phyloP scores from a whole-genome alignment of 1,140 invertebrate species.

The Pinna nobilis region DNA sequence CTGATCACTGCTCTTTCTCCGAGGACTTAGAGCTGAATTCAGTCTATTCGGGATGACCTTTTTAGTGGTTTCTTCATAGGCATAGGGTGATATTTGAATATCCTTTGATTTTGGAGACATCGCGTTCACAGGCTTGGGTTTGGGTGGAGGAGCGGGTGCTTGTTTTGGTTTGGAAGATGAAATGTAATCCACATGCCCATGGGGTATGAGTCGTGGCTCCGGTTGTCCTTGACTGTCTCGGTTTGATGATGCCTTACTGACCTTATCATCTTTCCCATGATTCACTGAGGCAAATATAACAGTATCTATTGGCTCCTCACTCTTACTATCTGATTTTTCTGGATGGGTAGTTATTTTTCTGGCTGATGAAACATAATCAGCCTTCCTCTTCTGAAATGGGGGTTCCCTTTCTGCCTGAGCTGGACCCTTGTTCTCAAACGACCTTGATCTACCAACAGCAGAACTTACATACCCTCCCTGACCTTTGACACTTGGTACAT shows the following conservation, averaged over 20 bases:
- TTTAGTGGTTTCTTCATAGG: slow-evolving; percentile 7
- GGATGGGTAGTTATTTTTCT: slow-evolving; percentile 13
- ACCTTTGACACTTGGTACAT: slow-evolving; percentile 7
- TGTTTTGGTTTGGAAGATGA: slow-evolving; percentile 23
- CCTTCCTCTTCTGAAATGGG: not conserved
- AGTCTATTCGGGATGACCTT: slow-evolving; percentile 34
- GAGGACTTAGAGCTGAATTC: slow-evolving; percentile 44
- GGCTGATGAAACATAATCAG: slow-evolving; percentile 37
- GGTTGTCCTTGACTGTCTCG: slow-evolving; percentile 9
- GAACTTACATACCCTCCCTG: slow-evolving; percentile 41
- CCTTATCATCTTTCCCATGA: slow-evolving; percentile 6
- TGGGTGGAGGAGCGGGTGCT: not conserved
- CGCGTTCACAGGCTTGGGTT: not conserved
- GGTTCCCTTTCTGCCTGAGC: not conserved
- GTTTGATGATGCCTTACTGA: slow-evolving; percentile 7
- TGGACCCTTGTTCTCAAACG: slow-evolving; percentile 14
- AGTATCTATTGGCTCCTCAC: slow-evolving; percentile 38
- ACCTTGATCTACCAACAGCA: slow-evolving; percentile 10
- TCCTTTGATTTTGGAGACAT: slow-evolving; percentile 16
- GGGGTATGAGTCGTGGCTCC: slow-evolving; percentile 38
- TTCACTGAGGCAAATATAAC: slow-evolving; percentile 40
- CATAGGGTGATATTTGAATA: slow-evolving; percentile 7
- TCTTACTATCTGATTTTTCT: too few species aligned
- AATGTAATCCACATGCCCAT: slow-evolving; percentile 38
- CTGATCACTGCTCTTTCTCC: slow-evolving; percentile 20